Conservation (phyloP, 2,113 vertebrate genomes). For the Nyctibius bracteatus region DNA sequence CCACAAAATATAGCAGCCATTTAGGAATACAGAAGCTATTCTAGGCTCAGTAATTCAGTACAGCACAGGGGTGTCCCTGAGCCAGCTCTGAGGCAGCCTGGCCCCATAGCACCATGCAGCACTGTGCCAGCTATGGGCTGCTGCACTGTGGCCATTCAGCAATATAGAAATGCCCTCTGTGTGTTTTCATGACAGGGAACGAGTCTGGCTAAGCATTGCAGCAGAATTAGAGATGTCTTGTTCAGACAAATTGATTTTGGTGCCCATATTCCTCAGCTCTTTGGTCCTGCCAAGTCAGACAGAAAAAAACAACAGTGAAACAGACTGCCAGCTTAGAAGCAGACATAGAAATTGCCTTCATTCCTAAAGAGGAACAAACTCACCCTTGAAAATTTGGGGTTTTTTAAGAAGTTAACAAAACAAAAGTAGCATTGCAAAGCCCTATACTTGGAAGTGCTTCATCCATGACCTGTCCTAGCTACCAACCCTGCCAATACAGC, state of each 20-base stretch:
- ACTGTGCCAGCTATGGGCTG: background rate
- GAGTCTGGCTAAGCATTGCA: background rate
- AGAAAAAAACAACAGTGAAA: background rate
- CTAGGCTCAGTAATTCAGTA: background rate
- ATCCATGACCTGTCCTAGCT: background rate
- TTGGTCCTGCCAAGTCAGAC: background rate
- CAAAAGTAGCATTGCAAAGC: background rate
- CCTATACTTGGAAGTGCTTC: background rate
- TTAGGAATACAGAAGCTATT: background rate
- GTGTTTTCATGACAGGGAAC: background rate
- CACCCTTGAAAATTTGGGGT: background rate
- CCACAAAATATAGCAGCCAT: background rate
- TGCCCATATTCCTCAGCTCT: background rate
- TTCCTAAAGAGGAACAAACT: background rate
- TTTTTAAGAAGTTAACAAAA: background rate
- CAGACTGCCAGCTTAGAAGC: background rate
- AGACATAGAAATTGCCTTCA: background rate
- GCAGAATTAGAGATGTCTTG: background rate
- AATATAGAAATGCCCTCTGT: background rate
- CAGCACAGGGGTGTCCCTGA: background rate
- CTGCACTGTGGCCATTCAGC: background rate
- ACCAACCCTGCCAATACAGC: background rate
- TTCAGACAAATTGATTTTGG: background rate
- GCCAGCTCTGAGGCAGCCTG: background rate
- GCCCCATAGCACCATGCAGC: rapidly evolving